A percentile compares a stretch with the other conserved stretches of the same genome.
phyloP scores from a whole-genome alignment of 2,888 invertebrate genomes.

The Allygus modestus region DNA sequence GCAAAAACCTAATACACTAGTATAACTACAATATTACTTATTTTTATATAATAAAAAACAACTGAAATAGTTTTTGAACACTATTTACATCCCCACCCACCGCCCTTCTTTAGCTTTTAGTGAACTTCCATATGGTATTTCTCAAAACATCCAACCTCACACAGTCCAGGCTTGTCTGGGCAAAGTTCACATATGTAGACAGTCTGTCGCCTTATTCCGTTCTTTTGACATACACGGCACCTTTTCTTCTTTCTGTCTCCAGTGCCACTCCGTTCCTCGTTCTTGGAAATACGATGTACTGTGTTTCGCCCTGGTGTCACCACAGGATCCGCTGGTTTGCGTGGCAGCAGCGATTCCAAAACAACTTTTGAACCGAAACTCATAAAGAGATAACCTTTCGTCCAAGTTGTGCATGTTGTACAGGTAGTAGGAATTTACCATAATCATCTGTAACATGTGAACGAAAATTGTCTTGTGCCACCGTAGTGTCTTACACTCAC shows the following conservation, averaged over 20 bases:
- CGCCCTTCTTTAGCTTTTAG: not conserved
- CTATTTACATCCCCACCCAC: constrained; percentile 11
- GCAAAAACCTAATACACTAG: not conserved
- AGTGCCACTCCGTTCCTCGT: not conserved
- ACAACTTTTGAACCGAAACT: constrained; percentile 53
- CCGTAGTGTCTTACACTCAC: constrained; percentile 45
- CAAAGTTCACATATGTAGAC: constrained; percentile 7
- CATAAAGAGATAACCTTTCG: constrained; percentile 59
- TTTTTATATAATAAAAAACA: not conserved
- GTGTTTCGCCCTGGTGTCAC: not conserved
- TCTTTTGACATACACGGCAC: not conserved
- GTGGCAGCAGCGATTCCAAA: constrained; percentile 48
- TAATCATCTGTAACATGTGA: constrained; percentile 4
- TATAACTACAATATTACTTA: not conserved
- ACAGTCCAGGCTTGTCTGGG: constrained; percentile 1
- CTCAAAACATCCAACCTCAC: not conserved
- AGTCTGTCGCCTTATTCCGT: not conserved
- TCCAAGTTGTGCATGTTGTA: constrained; percentile 20
- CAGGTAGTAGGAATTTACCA: constrained; percentile 10
- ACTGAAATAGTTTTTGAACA: not conserved
- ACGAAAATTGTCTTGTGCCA: constrained; percentile 62
- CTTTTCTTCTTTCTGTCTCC: not conserved
- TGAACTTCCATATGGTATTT: not conserved
- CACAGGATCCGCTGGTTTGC: not conserved
- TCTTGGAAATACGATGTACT: not conserved